phyloP scores from a whole-genome alignment of 2,113 vertebrate species.

The Rhea americana region DNA sequence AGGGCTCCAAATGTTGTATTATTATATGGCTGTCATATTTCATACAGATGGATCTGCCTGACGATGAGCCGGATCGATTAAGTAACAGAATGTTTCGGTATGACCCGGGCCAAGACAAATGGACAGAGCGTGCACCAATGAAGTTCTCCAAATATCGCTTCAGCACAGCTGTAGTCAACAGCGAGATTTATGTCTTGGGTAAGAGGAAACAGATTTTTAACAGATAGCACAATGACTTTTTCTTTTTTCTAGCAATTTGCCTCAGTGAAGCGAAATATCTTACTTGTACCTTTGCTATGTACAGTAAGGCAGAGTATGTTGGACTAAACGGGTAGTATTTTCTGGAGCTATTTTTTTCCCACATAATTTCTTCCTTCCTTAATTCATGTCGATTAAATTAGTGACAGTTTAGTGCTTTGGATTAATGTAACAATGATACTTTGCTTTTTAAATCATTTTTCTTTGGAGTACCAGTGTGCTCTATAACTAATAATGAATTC shows the following conservation, averaged over 20 bases:
- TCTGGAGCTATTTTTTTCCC: not conserved
- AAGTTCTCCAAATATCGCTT: conserved; percentile 94
- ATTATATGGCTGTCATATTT: conserved; percentile 70
- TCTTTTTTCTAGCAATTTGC: conserved; percentile 54
- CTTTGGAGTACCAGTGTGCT: not conserved
- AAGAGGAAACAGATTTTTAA: conserved; percentile 72
- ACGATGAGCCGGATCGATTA: conserved; percentile 95
- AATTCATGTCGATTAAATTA: not conserved
- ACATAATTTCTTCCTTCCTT: not conserved
- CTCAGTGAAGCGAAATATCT: conserved; percentile 43
- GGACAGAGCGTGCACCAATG: conserved; percentile 88
- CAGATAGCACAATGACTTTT: conserved; percentile 37
- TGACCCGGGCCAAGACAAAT: conserved; percentile 88
- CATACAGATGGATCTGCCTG: conserved; percentile 86
- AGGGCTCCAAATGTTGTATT: conserved; percentile 58
- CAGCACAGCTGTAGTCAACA: conserved; percentile 84
- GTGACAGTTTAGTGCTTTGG: not conserved
- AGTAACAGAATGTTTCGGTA: conserved; percentile 91
- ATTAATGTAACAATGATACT: not conserved
- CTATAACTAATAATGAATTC: not conserved
- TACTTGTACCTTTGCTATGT: not conserved
- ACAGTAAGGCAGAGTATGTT: not conserved
- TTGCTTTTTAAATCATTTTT: not conserved
- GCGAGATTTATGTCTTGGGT: conserved; percentile 94
- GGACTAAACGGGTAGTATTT: not conserved